Conservation (phyloP, 1,140 invertebrate species). For the Saccostrea echinata region DNA sequence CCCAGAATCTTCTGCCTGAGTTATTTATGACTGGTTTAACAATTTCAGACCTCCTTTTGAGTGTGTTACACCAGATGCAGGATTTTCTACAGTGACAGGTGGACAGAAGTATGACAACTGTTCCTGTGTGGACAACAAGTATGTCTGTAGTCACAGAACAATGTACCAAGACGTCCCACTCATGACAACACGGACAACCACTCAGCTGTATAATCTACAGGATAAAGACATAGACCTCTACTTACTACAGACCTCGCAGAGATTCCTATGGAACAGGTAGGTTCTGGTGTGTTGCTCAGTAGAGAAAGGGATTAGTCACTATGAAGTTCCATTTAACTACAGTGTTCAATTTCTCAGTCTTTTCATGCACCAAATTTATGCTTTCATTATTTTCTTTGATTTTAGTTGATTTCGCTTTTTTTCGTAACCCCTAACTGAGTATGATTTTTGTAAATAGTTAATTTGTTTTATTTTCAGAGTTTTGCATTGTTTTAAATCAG, state of each 20-base stretch:
- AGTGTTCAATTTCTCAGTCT: no score
- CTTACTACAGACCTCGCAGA: constrained; percentile 66
- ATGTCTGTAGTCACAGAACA: constrained; percentile 60
- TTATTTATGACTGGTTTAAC: not conserved
- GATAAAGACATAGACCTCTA: constrained; percentile 63
- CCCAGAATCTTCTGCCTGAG: not conserved
- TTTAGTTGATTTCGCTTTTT: no score
- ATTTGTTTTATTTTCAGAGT: no score
- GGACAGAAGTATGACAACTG: constrained; percentile 51
- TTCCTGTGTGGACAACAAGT: constrained; percentile 61
- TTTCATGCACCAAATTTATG: no score
- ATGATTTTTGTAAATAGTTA: no score
- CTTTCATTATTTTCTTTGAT: no score
- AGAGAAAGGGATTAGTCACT: no score
- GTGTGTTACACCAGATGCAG: constrained; percentile 55
- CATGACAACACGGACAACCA: constrained; percentile 56
- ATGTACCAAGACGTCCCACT: constrained; percentile 45
- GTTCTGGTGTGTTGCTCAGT: no score
- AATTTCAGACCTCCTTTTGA: constrained; percentile 52
- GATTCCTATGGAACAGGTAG: constrained; percentile 70
- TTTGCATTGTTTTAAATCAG: no score
- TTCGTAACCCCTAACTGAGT: no score
- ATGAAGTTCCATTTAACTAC: no score
- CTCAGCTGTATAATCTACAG: constrained; percentile 66
- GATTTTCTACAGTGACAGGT: constrained; percentile 36